These are phyloP conservation scores for Rhabditophanes sp. DNA, from an alignment of 2,888 invertebrate genomes.

Conservation along the genomic window DNA sequence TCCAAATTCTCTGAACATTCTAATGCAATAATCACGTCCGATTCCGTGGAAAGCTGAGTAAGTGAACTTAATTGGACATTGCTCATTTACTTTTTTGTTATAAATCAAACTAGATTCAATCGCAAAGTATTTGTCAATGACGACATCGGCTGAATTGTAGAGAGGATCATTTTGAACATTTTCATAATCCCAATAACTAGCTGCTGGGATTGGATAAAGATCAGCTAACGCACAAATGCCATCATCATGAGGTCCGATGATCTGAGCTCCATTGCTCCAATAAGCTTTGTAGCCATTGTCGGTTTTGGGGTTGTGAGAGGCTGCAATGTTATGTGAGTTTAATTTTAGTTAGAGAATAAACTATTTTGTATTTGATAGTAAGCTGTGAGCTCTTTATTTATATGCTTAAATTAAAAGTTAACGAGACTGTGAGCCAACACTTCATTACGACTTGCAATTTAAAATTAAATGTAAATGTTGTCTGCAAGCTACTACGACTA, in stretches of 20 bases:
- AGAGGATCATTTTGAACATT: constrained; percentile 51
- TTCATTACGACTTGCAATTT: no score
- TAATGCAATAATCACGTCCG: constrained; percentile 61
- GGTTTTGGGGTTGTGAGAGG: constrained; percentile 83
- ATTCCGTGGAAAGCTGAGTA: constrained; percentile 98
- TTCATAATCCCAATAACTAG: constrained; percentile 61
- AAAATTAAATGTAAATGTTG: no score
- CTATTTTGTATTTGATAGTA: no score
- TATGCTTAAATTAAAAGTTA: no score
- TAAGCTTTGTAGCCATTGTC: constrained; percentile 94
- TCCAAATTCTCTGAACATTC: constrained; percentile 60
- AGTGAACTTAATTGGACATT: constrained; percentile 55
- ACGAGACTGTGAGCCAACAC: no score
- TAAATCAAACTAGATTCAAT: constrained; percentile 36
- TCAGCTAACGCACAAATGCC: constrained; percentile 65
- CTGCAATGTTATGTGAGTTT: constrained; percentile 54
- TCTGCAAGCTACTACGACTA: no score
- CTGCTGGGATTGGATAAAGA: constrained; percentile 60
- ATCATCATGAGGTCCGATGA: constrained; percentile 75
- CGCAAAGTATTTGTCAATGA: constrained; percentile 57
- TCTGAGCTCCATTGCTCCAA: constrained; percentile 84
- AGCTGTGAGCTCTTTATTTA: no score
- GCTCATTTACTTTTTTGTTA: constrained; percentile 31
- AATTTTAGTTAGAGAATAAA: no score
- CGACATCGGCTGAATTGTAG: constrained; percentile 48